Percentiles rank a stretch among this genome's conserved stretches.
phyloP scores from a whole-genome alignment of 2,797 vertebrate genomes.

The Falco concolor region DNA sequence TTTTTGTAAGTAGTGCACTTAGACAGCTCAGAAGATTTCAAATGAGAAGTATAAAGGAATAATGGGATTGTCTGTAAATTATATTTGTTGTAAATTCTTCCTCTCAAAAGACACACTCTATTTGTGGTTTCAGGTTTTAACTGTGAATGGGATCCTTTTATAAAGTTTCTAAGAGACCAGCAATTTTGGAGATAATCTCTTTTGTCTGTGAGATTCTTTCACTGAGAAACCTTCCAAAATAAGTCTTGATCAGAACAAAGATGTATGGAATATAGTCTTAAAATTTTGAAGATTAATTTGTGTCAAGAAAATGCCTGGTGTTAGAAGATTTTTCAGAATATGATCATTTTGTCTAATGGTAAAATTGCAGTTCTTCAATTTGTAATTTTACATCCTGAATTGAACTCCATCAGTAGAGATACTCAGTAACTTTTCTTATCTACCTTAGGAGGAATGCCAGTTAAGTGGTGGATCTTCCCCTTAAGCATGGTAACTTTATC shows the following conservation, averaged over 20 bases:
- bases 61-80: neutral
- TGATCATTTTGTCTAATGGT: neutral
- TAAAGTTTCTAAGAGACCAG: neutral
- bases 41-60: neutral
- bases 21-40: neutral
- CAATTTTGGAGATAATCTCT: neutral
- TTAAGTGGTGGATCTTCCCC: neutral
- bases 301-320: neutral
- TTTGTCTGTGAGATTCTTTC: neutral
- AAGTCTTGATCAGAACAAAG: neutral
- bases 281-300: neutral
- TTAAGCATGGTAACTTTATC: neutral
- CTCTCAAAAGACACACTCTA: neutral
- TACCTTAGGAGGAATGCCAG: neutral
- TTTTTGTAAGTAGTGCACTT: neutral
- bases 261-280: neutral
- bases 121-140: neutral
- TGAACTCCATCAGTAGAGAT: neutral
- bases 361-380: neutral
- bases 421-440: neutral
- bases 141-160: neutral
- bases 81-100: neutral
- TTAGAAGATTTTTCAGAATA: neutral
- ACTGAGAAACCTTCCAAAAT: neutral
- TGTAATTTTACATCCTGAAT: neutral